Evolutionary conservation across 2,797 vertebrate species (phyloP), one percentile per base, ranked within the genome.

Genomic region (Molossus molossus): DNA sequence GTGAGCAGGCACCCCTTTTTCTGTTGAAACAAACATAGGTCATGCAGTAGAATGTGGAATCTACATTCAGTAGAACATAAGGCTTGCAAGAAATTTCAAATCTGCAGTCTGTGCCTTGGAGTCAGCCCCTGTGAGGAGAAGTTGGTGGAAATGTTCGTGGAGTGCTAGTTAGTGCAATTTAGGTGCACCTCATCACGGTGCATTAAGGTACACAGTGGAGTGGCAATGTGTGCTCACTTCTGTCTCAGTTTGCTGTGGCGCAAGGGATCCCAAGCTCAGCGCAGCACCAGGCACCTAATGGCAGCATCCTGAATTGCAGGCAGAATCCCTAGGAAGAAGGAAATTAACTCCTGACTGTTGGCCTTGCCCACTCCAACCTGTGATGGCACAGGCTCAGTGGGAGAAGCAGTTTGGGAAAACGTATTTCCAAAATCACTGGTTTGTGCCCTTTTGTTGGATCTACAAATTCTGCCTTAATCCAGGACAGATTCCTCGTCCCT

Each of bases 281-380:
- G 45, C 45, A 17, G 53, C n/a, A 14, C 23, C 11, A 21, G n/a
- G 29, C 62, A 33, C 58, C 50, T n/a, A 14, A 37, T 5, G 12
- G 13, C 4, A 23, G 53, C 80, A 58, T 70, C 81, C 84, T 73
- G 77, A 85, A 40, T 55, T 72, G 11, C 15, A 85, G 64, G 69
- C 91, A 85, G 88, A 67, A 65, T 84, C 73, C 93, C 88, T 53
- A 40, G 77, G 88, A 97, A 79, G 94, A 94, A 96, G 79, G 77
- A 84, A 90, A 96, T 81, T 72, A 89, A 72, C 37, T 96, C 53
- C 92, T 65, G 90, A 57, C 9, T 6, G 29, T 21, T 64, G 50
- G 13, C 29, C 55, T 84, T 17, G 12, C 64, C 72, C 23, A 15
- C 12, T 17, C 25, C 87, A 53, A 6, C 33, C 33, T 72, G 50